Percentiles rank a stretch among this genome's conserved stretches.
phyloP scores from a whole-genome alignment of 1,140 invertebrate genomes.

The Magallana angulata region DNA sequence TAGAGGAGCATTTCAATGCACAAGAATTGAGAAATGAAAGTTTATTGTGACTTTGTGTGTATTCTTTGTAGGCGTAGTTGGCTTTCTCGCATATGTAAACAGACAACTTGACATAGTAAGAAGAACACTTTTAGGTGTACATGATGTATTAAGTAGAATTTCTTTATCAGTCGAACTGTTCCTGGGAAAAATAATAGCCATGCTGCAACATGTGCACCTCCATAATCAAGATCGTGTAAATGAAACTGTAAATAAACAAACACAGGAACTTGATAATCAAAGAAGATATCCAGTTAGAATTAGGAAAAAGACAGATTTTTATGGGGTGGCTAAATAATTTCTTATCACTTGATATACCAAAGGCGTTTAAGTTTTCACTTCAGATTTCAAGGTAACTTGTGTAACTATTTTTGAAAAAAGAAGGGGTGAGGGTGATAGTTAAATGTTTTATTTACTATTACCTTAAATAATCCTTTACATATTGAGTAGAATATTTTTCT shows the following conservation, averaged over 20 bases:
- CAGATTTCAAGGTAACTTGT: too few relatives aligned
- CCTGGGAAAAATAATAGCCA: slow-evolving; percentile 9
- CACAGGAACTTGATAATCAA: too few relatives aligned
- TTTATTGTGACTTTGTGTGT: slow-evolving; percentile 17
- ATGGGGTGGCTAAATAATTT: not conserved
- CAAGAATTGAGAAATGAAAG: slow-evolving; percentile 19
- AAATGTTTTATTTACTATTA: too few relatives aligned
- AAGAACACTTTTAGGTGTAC: too few relatives aligned
- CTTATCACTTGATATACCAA: not conserved
- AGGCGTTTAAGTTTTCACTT: too few relatives aligned
- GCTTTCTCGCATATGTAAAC: slow-evolving; percentile 9
- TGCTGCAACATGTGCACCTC: slow-evolving; percentile 1
- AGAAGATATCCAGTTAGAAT: not conserved
- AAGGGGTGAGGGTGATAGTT: too few relatives aligned
- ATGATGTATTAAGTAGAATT: too few relatives aligned
- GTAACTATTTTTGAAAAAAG: too few relatives aligned
- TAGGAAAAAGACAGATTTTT: not conserved
- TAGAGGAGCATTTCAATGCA: not conserved
- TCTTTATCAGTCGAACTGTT: not conserved
- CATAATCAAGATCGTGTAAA: slow-evolving; percentile 1
- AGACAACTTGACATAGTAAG: not conserved
- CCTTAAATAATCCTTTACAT: too few relatives aligned
- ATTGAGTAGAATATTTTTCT: too few relatives aligned
- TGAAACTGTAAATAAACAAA: not conserved
- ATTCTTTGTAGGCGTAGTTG: slow-evolving; percentile 4